Evolutionary conservation across 2,797 vertebrate genomes (phyloP).

Genomic region (Hylomyscus alleni): DNA sequence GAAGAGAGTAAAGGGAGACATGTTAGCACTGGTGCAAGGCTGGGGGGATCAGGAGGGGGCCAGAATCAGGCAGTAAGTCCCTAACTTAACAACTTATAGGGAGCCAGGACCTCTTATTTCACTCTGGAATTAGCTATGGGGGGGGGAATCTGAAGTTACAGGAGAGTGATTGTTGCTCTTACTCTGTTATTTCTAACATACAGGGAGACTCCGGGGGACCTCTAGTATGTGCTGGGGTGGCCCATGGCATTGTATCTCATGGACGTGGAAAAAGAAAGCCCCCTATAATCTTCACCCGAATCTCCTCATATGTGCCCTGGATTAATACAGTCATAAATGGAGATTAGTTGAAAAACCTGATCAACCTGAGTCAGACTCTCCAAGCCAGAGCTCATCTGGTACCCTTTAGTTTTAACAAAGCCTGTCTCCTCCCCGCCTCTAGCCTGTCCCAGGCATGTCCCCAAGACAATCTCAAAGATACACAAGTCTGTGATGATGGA

Average conservation of each 20-base stretch:
- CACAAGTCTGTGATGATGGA: neutral
- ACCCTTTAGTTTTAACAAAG: neutral
- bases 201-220: slow-evolving; percentile 66
- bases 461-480: neutral
- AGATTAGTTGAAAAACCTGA: neutral
- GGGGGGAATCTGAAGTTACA: neutral
- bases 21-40: neutral
- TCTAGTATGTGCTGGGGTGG: slow-evolving; percentile 59
- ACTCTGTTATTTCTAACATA: slow-evolving; percentile 1
- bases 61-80: neutral
- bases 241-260: slow-evolving; percentile 55
- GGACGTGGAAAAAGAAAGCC: rapidly evolving
- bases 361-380: neutral
- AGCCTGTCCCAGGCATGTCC: neutral
- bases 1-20: neutral
- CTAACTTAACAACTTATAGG: neutral
- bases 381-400: neutral
- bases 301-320: slow-evolving; percentile 59
- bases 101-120: neutral
- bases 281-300: slow-evolving; percentile 37
- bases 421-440: too few species aligned
- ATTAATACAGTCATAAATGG: slow-evolving; percentile 27
- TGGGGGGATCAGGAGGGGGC: neutral
- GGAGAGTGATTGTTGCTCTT: neutral
- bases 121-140: neutral